Base-by-base conservation (phyloP, 2,888 invertebrate genomes). In the Pandemis cinnamomeana region DNA sequence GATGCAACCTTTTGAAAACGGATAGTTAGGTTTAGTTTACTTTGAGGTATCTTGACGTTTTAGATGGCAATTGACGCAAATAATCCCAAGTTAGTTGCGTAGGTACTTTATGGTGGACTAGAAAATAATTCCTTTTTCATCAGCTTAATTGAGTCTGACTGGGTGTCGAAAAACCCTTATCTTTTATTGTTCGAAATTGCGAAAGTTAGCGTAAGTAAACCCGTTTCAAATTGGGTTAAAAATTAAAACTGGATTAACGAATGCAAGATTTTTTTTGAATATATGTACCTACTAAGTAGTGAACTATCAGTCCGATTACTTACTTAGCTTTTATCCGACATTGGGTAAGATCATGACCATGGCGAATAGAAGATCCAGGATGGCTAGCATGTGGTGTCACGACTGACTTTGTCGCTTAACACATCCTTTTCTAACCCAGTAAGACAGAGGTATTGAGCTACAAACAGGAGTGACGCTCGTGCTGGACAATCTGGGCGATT, bases 161-260 rank as follows among this genome's bases (percentile, higher is more conserved):
- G 27, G 27, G 15, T 61, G n/a, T 41, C 36, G n/a, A 61, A 13
- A n/a, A 13, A 41, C 5, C 60, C 5, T 2, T 55, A 7, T 20
- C 55, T 8, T 20, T 53, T 15, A 58, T 58, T 27, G 27, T 11
- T 3, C 27, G 3, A 11, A 27, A 27, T 58, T 58, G 58, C 58
- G 58, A 58, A 58, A 58, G 58, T 58, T 58, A 58, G 58, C 11
- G 15, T 27, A 58, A 58, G 10, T 11, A 11, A 58, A 58, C 20
- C 27, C 10, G 27, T 11, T 27, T 10, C 4, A 27, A 27, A 58
- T 27, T 5, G 10, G 10, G 4, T 27, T 20, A 27, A 3, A 27
- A 58, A 58, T 58, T 58, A 15, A 15, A 11, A 58, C 15, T 15
- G 6, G 11, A 58, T 27, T 27, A 27, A 8, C 15, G 58, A 58